These are phyloP conservation scores for Mus caroli DNA, from an alignment of 2,797 vertebrate genomes.

Conservation along the genomic window DNA sequence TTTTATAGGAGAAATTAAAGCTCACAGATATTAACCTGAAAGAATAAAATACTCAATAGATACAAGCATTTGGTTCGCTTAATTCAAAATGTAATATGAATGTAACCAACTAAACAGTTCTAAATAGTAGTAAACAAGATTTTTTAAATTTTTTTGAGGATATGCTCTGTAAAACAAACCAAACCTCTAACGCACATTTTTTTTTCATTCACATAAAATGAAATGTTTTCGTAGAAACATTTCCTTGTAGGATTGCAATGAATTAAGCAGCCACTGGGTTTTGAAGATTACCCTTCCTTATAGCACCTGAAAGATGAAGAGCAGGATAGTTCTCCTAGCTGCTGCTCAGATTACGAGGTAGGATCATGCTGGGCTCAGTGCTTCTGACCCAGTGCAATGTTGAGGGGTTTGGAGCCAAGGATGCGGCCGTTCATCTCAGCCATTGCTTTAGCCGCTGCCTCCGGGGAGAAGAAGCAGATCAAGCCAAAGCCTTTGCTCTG, in stretches of 20 bases:
- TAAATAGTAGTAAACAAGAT: not conserved
- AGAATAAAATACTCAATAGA: slow-evolving; percentile 29
- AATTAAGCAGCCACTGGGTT: not conserved
- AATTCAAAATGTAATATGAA: slow-evolving; percentile 48
- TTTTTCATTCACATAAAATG: not conserved
- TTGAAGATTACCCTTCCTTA: not conserved
- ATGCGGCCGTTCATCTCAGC: slow-evolving; percentile 76
- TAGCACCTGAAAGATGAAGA: not conserved
- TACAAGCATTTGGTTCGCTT: not conserved
- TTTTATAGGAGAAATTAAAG: slow-evolving; percentile 54
- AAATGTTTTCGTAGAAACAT: not conserved
- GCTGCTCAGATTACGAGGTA: not conserved
- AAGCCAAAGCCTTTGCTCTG: slow-evolving; percentile 78
- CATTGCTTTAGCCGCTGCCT: slow-evolving; percentile 72
- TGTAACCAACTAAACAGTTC: not conserved
- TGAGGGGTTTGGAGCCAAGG: slow-evolving; percentile 73
- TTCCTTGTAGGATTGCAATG: not conserved
- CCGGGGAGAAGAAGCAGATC: slow-evolving; percentile 63
- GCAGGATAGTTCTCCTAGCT: not conserved
- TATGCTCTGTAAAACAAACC: not conserved
- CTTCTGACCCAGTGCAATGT: slow-evolving; percentile 73
- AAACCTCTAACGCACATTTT: not conserved
- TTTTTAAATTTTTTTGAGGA: not conserved
- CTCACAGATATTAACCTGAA: not conserved
- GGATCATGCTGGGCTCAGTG: not conserved